These are phyloP conservation scores for Melitaea athalia DNA, from an alignment of 2,888 invertebrate genomes.

Conservation along the genomic window DNA sequence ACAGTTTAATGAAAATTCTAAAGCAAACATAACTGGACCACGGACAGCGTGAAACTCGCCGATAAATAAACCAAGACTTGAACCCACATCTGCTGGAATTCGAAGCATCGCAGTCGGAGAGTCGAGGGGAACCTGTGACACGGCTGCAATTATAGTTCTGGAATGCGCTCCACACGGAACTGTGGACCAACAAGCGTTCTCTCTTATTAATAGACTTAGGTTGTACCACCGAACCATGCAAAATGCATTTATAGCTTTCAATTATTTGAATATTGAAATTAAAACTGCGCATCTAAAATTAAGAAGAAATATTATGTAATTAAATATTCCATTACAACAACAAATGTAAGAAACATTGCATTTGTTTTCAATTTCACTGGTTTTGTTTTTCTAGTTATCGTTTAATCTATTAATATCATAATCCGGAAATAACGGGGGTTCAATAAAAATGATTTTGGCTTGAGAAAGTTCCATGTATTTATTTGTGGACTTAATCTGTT, in stretches of 20 bases:
- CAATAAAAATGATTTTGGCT: too few species aligned
- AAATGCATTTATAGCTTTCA: background rate
- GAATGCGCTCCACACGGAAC: background rate
- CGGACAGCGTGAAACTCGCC: slow-evolving; percentile 12
- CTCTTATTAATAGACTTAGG: slow-evolving; percentile 3
- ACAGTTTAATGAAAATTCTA: background rate
- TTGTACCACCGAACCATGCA: background rate
- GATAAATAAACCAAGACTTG: slow-evolving; percentile 13
- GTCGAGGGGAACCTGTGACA: slow-evolving; percentile 12
- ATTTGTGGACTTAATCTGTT: too few species aligned
- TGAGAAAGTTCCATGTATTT: too few species aligned
- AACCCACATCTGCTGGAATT: slow-evolving; percentile 14
- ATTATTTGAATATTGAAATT: background rate
- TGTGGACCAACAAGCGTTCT: background rate
- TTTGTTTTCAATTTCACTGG: too few species aligned
- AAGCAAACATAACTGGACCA: background rate
- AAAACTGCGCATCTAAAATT: too few species aligned
- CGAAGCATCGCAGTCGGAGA: slow-evolving; percentile 6
- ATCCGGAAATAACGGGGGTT: too few species aligned
- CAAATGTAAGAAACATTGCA: too few species aligned
- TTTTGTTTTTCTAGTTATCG: too few species aligned
- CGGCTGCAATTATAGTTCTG: slow-evolving; percentile 13
- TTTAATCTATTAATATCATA: too few species aligned
- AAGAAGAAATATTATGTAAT: too few species aligned
- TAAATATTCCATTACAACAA: too few species aligned